A percentile compares a stretch with the other conserved stretches of the same genome.
These are phyloP conservation scores for Camponotus pennsylvanicus DNA, from an alignment of 1,140 invertebrate genomes.

Conservation along the genomic window DNA sequence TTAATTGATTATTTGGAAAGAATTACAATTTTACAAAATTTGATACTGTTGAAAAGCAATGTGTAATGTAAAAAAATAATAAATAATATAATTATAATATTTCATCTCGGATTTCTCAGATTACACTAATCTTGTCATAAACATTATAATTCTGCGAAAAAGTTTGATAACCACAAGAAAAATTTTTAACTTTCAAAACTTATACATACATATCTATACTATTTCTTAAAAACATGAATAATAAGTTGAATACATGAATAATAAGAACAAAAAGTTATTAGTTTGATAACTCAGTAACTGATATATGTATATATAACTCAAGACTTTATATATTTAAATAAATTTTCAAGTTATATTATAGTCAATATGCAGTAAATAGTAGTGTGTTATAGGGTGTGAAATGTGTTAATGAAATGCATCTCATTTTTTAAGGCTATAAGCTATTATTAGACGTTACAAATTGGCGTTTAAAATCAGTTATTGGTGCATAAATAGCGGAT, in stretches of 20 bases:
- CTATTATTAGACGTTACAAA: background rate
- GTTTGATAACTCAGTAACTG: too few species aligned
- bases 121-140: too few species aligned
- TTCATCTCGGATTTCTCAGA: too few species aligned
- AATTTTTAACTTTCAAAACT: background rate
- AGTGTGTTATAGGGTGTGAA: background rate
- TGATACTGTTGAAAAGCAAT: background rate
- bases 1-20: background rate
- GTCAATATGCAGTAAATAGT: too few species aligned
- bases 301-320: too few species aligned
- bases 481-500: background rate
- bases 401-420: background rate
- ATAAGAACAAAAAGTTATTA: background rate
- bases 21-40: conserved; percentile 15
- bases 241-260: too few species aligned
- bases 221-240: background rate
- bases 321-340: background rate
- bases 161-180: background rate
- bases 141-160: background rate
- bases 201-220: background rate
- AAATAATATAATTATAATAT: too few species aligned
- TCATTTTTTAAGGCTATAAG: too few species aligned
- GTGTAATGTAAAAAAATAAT: too few species aligned
- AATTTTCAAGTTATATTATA: background rate
- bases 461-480: background rate